These are phyloP conservation scores for Linepithema humile DNA, from an alignment of 1,140 invertebrate genomes.

Conservation along the genomic window DNA sequence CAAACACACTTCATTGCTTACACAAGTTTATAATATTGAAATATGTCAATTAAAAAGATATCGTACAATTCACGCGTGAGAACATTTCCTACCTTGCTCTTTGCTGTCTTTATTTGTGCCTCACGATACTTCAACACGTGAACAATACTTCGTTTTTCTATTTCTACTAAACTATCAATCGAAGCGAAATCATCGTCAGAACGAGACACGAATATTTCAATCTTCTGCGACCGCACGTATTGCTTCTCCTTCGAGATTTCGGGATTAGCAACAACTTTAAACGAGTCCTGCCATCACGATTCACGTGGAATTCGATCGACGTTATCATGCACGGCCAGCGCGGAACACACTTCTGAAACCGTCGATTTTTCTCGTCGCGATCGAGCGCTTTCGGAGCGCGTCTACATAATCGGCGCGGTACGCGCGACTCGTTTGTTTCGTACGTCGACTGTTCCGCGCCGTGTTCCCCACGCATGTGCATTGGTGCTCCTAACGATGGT, in stretches of 20 bases:
- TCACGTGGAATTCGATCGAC: not conserved
- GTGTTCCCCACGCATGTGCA: slow-evolving; percentile 57
- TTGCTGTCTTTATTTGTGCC: not conserved
- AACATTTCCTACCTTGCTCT: not conserved
- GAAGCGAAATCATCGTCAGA: not conserved
- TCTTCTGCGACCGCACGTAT: not conserved
- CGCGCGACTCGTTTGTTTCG: slow-evolving; percentile 77
- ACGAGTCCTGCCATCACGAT: slow-evolving; percentile 29
- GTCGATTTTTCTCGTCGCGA: slow-evolving; percentile 47
- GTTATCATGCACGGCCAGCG: not conserved
- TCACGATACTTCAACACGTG: not conserved
- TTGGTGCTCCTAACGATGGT: too few species aligned
- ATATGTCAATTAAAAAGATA: too few species aligned
- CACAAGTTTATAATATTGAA: not conserved
- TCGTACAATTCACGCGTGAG: not conserved
- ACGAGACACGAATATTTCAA: slow-evolving; percentile 2
- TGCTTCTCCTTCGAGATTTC: not conserved
- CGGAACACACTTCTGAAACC: not conserved
- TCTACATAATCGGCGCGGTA: slow-evolving; percentile 47
- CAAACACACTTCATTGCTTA: not conserved
- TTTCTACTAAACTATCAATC: not conserved
- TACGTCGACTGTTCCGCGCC: slow-evolving; percentile 81
- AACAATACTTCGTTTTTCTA: not conserved
- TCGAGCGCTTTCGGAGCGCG: slow-evolving; percentile 70
- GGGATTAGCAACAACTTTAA: not conserved